Conservation (phyloP, 1,140 invertebrate species). For the Macrocentrus cingulum region DNA sequence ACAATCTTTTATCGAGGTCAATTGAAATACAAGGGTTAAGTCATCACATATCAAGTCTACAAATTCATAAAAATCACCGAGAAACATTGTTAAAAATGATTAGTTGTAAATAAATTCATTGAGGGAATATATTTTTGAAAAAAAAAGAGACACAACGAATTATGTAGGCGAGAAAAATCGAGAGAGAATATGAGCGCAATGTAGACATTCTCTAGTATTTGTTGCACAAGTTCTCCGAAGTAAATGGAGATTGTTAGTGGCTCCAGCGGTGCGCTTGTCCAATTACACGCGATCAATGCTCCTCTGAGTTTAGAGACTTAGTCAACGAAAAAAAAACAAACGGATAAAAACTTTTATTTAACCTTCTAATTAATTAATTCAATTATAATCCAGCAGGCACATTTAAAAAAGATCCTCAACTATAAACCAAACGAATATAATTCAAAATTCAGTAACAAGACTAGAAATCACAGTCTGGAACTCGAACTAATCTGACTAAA, state of each 20-base stretch:
- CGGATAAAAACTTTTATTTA: neutral
- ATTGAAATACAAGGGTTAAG: too few species aligned
- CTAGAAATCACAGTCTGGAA: constrained; percentile 19
- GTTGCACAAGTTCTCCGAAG: constrained; percentile 7
- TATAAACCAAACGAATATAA: too few species aligned
- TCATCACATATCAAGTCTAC: neutral
- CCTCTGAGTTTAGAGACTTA: neutral
- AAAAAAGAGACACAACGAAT: neutral
- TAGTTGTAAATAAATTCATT: too few species aligned
- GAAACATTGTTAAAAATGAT: too few species aligned
- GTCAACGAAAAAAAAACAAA: neutral
- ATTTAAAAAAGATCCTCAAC: neutral
- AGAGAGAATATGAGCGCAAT: neutral
- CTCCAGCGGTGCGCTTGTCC: constrained; percentile 14
- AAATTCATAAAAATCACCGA: neutral
- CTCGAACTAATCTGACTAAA: constrained; percentile 26
- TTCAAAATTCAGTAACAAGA: too few species aligned
- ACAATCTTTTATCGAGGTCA: too few species aligned
- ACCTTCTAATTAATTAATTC: neutral
- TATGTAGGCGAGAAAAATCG: neutral
- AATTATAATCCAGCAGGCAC: too few species aligned
- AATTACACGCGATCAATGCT: constrained; percentile 26
- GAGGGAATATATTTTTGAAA: too few species aligned
- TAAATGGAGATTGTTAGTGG: constrained; percentile 18
- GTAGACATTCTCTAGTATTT: constrained; percentile 2